phyloP scores from a whole-genome alignment of 2,888 invertebrate species.

The Eristalis pertinax region DNA sequence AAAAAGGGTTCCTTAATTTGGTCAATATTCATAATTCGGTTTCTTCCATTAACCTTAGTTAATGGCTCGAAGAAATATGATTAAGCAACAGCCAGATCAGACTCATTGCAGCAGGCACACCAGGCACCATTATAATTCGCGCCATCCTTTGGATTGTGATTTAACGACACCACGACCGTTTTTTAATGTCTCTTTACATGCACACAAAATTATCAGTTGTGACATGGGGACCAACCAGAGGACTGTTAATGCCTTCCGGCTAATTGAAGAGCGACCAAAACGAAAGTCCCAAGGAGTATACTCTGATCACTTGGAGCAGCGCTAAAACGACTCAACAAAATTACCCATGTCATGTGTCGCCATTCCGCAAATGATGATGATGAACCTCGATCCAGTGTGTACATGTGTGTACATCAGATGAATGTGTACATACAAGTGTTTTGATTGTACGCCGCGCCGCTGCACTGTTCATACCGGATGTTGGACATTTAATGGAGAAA shows the following conservation, averaged over 20 bases:
- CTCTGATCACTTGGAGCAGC: constrained; percentile 13
- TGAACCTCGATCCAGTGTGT: background rate
- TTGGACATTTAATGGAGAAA: constrained; percentile 37
- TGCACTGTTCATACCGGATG: constrained; percentile 34
- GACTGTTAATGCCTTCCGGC: constrained; percentile 46
- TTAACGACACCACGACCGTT: constrained; percentile 24
- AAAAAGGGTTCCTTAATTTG: background rate
- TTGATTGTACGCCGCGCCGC: background rate
- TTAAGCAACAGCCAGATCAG: background rate
- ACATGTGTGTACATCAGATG: background rate
- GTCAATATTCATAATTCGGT: background rate
- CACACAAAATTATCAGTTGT: constrained; percentile 11
- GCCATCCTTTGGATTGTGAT: constrained; percentile 19
- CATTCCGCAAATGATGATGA: constrained; percentile 45
- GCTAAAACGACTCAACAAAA: constrained; percentile 28
- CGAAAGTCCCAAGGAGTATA: constrained; percentile 18
- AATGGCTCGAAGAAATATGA: background rate
- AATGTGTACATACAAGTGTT: too few species aligned
- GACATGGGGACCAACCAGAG: constrained; percentile 18
- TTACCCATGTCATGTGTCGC: constrained; percentile 53
- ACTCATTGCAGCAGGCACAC: background rate
- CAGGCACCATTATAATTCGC: constrained; percentile 13
- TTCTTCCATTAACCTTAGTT: background rate
- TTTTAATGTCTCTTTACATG: constrained; percentile 21
- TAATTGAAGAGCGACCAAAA: constrained; percentile 40